These are phyloP conservation scores for Crocuta crocuta DNA, from an alignment of 2,113 vertebrate genomes.

Conservation along the genomic window DNA sequence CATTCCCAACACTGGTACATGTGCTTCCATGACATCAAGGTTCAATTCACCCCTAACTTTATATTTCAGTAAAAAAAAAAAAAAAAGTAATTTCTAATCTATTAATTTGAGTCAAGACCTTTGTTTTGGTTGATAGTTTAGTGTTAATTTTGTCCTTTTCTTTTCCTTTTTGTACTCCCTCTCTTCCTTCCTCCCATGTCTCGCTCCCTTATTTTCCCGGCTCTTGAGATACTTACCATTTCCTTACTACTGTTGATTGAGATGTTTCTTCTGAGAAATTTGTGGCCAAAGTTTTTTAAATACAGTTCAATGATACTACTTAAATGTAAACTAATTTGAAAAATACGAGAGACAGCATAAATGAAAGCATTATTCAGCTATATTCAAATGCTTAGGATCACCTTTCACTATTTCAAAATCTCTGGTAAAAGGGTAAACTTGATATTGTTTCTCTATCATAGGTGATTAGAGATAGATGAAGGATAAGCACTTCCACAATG, in stretches of 20 bases:
- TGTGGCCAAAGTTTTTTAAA: background rate
- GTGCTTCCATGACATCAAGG: background rate
- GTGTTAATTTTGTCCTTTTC: background rate
- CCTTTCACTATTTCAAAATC: constrained; percentile 1
- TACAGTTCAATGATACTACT: background rate
- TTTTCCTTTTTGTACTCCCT: background rate
- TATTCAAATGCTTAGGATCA: background rate
- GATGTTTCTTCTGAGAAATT: background rate
- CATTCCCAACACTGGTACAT: background rate
- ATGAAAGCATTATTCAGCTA: background rate
- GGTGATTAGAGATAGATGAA: background rate
- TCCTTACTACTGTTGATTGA: background rate
- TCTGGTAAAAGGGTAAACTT: background rate
- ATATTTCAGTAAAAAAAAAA: background rate
- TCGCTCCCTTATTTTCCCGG: background rate
- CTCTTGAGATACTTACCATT: background rate
- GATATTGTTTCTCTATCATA: background rate
- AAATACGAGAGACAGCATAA: background rate
- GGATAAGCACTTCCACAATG: background rate
- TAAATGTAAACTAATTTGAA: constrained; percentile 14
- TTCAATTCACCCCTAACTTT: background rate
- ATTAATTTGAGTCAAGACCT: background rate
- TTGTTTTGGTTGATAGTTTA: background rate
- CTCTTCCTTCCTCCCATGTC: background rate
- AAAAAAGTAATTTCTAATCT: background rate